Evolutionary conservation across 1,140 invertebrate genomes (phyloP).

Genomic region (Cyphomyrmex costatus): DNA sequence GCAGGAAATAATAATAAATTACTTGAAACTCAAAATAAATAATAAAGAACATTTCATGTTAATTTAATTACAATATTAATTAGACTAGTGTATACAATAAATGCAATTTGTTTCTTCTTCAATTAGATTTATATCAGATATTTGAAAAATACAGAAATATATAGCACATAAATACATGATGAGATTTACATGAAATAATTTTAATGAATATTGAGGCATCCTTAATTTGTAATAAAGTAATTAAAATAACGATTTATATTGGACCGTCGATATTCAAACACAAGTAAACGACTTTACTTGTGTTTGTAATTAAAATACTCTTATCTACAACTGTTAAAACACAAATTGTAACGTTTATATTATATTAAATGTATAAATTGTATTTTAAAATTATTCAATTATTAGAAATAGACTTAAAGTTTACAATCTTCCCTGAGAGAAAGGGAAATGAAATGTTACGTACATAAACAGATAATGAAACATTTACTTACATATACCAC

Average conservation of each 20-base stretch:
- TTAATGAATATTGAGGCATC: not conserved
- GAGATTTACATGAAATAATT: conserved; percentile 8
- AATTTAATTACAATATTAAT: too few species aligned
- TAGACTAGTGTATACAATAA: not conserved
- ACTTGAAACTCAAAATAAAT: not conserved
- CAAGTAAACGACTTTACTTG: too few species aligned
- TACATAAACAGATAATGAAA: not conserved
- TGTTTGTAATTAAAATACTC: too few species aligned
- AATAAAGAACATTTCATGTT: not conserved
- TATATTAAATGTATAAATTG: not conserved
- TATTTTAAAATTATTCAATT: too few species aligned
- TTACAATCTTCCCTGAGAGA: not conserved
- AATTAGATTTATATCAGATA: not conserved
- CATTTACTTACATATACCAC: not conserved
- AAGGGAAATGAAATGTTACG: too few species aligned
- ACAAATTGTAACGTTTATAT: not conserved
- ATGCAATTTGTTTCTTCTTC: not conserved
- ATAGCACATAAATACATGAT: not conserved
- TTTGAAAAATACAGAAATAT: not conserved
- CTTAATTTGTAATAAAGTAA: not conserved
- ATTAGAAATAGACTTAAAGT: not conserved
- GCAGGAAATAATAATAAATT: not conserved
- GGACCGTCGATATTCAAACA: too few species aligned
- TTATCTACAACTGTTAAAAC: not conserved
- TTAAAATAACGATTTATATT: too few species aligned